phyloP scores from a whole-genome alignment of 2,888 invertebrate genomes.

The Aphodius sticticus region DNA sequence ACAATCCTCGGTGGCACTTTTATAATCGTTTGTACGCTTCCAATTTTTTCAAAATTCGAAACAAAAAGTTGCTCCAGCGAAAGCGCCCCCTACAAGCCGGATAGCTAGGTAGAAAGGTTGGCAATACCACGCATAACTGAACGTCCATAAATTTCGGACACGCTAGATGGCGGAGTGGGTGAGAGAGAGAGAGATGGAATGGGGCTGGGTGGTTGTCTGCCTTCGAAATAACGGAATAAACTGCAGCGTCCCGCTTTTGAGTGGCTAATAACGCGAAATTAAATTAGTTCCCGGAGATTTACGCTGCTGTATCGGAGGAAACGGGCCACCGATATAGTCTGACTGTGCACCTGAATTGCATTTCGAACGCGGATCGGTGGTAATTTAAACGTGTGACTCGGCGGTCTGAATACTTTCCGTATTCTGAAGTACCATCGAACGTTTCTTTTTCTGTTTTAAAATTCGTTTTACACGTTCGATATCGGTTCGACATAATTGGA shows the following conservation, averaged over 20 bases:
- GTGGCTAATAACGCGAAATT: slow-evolving; percentile 4
- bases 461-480: no score
- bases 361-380: no score
- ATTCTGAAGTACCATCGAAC: no score
- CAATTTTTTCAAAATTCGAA: background rate
- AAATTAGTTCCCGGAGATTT: background rate
- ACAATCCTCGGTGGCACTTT: background rate
- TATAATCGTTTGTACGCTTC: background rate
- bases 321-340: background rate
- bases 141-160: background rate
- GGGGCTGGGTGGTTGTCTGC: background rate
- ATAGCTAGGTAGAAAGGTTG: background rate
- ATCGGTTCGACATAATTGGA: no score
- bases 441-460: no score
- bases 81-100: background rate
- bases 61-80: background rate
- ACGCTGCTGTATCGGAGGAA: background rate
- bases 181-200: no score
- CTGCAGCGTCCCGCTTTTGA: background rate
- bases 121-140: background rate
- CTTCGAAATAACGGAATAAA: background rate
- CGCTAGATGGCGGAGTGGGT: background rate
- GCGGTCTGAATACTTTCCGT: no score
- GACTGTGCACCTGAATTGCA: background rate
- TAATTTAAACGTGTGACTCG: no score